These are phyloP conservation scores for Orius insidiosus DNA, from an alignment of 1,140 invertebrate species.

Conservation along the genomic window DNA sequence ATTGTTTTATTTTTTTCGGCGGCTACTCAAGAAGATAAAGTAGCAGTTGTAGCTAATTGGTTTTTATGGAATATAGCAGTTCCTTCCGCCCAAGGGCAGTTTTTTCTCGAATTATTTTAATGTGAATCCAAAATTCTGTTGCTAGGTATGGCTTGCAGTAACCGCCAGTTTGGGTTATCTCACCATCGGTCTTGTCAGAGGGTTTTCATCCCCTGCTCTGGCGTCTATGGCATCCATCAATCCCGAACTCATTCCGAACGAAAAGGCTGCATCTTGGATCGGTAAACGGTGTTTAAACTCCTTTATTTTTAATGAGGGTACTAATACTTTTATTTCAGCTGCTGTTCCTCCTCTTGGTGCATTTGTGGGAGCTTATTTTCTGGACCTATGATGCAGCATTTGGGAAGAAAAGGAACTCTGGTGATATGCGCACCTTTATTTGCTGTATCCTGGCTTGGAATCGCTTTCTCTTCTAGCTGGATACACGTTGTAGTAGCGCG, in stretches of 20 bases:
- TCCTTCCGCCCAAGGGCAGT: no score
- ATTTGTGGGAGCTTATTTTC: constrained; percentile 30
- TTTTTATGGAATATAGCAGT: no score
- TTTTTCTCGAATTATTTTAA: no score
- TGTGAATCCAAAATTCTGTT: no score
- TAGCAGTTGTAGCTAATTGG: no score
- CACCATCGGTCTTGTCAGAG: constrained; percentile 34
- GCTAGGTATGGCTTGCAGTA: constrained; percentile 33
- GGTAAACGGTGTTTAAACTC: constrained; percentile 25
- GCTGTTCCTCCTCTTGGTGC: constrained; percentile 35
- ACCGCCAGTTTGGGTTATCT: constrained; percentile 35
- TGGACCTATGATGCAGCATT: constrained; percentile 29
- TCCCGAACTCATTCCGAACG: constrained; percentile 26
- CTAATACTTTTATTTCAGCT: constrained; percentile 24
- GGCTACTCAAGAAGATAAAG: no score
- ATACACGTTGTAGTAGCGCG: constrained; percentile 32
- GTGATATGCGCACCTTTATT: constrained; percentile 32
- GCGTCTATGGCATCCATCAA: constrained; percentile 30
- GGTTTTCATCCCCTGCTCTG: constrained; percentile 36
- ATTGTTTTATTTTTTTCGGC: no score
- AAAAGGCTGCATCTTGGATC: constrained; percentile 35
- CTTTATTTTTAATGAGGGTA: background rate
- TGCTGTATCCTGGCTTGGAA: constrained; percentile 31
- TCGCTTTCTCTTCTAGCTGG: constrained; percentile 28
- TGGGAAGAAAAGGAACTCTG: constrained; percentile 29